A percentile compares a stretch with the other conserved stretches of the same genome.
These are phyloP conservation scores for Gasterosteus aculeatus DNA, from an alignment of 2,113 vertebrate species.

Conservation along the genomic window DNA sequence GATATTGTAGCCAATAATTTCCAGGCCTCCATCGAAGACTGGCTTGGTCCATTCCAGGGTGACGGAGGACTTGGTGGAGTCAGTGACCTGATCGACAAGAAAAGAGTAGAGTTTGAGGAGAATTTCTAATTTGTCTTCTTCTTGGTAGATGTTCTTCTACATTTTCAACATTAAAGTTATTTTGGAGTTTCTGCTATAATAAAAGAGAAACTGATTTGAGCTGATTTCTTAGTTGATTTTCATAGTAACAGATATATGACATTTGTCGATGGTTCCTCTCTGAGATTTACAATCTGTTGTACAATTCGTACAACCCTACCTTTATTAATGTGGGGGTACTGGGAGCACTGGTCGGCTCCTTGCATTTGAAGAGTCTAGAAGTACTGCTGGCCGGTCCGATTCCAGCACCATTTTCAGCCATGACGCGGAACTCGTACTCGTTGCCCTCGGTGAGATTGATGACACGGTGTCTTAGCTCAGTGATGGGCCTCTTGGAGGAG, in stretches of 20 bases:
- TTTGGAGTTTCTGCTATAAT: background rate
- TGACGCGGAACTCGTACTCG: conserved; percentile 97
- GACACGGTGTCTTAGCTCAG: conserved; percentile 91
- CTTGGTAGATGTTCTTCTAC: background rate
- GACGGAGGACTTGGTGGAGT: conserved; percentile 94
- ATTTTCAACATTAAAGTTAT: background rate
- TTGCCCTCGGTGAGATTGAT: conserved; percentile 93
- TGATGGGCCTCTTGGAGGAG: conserved; percentile 92
- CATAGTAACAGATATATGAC: background rate
- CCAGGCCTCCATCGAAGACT: conserved; percentile 95
- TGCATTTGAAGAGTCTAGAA: conserved; percentile 95
- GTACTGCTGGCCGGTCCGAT: conserved; percentile 89
- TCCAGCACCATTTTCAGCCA: conserved; percentile 96
- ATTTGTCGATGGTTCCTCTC: no score
- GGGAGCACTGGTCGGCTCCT: conserved; percentile 92
- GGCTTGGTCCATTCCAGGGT: conserved; percentile 95
- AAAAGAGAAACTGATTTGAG: background rate
- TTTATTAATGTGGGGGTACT: conserved; percentile 91
- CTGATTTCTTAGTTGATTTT: background rate
- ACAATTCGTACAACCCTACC: conserved; percentile 75
- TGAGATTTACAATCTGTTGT: no score
- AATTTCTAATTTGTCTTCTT: background rate
- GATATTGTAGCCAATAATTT: conserved; percentile 98
- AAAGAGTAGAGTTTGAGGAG: background rate
- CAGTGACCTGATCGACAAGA: conserved; percentile 84